These are phyloP conservation scores for Tipula confusa DNA, from an alignment of 2,888 invertebrate species.

Conservation along the genomic window DNA sequence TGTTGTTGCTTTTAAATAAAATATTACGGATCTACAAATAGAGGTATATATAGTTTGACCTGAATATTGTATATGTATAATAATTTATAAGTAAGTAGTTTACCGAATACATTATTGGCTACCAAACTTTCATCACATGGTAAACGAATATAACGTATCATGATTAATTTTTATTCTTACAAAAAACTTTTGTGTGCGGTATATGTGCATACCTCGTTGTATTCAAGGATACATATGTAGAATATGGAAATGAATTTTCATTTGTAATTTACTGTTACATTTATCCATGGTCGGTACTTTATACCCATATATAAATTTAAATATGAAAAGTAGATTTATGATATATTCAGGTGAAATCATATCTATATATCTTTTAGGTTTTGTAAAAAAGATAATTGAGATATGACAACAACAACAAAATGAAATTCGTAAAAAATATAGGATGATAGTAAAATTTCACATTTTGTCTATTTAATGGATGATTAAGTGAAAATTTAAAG, in stretches of 20 bases:
- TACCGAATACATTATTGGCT: slow-evolving; percentile 3
- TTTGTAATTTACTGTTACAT: not conserved
- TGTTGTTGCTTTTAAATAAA: not conserved
- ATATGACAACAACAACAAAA: not conserved
- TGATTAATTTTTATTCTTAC: not conserved
- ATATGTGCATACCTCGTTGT: not conserved
- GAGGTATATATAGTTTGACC: not conserved
- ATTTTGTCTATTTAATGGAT: not conserved
- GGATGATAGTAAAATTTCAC: not conserved
- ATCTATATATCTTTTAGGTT: not conserved
- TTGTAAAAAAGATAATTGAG: not conserved
- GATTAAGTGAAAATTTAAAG: not conserved
- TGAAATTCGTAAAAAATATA: not conserved
- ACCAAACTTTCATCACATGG: slow-evolving; percentile 1
- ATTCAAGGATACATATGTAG: not conserved
- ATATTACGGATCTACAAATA: not conserved
- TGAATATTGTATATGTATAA: not conserved
- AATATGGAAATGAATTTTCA: not conserved
- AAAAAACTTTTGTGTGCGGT: not conserved
- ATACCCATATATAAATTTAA: not conserved
- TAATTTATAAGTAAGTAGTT: not conserved
- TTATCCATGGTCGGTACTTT: not conserved
- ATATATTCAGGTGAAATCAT: not conserved
- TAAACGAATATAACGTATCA: not conserved
- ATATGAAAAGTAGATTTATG: slow-evolving; percentile 1